Conservation (phyloP, 2,888 invertebrate species). For the Andrena haemorrhoa region DNA sequence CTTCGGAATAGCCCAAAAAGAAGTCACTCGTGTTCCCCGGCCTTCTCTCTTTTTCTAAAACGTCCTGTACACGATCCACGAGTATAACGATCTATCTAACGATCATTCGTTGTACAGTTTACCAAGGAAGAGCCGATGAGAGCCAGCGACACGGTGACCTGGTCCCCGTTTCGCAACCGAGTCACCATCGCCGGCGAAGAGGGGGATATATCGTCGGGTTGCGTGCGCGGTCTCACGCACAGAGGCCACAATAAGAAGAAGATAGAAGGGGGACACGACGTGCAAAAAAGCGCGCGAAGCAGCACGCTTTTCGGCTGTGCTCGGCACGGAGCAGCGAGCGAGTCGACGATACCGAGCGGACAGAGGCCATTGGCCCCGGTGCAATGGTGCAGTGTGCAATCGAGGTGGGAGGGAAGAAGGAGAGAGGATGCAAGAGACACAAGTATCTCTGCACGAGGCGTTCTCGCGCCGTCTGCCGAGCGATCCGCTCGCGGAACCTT, state of each 20-base stretch:
- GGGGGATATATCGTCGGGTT: neutral
- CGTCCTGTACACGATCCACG: too few species aligned
- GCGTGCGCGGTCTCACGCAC: conserved; percentile 13
- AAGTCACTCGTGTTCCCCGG: too few species aligned
- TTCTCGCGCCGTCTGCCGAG: conserved; percentile 38
- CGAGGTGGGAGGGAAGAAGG: conserved; percentile 43
- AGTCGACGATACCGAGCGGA: conserved; percentile 65
- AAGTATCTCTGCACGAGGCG: conserved; percentile 22
- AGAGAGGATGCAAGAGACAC: conserved; percentile 2
- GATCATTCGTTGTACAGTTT: neutral
- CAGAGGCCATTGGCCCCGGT: conserved; percentile 77
- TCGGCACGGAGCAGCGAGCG: conserved; percentile 44
- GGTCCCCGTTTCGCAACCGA: conserved; percentile 39
- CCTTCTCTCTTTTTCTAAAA: too few species aligned
- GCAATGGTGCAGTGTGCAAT: conserved; percentile 80
- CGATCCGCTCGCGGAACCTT: conserved; percentile 66
- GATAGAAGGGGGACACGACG: neutral
- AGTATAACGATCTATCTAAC: too few species aligned
- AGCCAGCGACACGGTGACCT: conserved; percentile 55
- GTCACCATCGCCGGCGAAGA: neutral
- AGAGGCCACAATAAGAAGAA: neutral
- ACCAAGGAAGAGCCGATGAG: conserved; percentile 13
- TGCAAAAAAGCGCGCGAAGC: conserved; percentile 37
- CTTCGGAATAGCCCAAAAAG: too few species aligned
- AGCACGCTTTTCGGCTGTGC: conserved; percentile 33